Percentiles rank a stretch among this genome's conserved stretches.
These are phyloP conservation scores for Cordilura impudica DNA, from an alignment of 2,888 invertebrate genomes.

Conservation along the genomic window DNA sequence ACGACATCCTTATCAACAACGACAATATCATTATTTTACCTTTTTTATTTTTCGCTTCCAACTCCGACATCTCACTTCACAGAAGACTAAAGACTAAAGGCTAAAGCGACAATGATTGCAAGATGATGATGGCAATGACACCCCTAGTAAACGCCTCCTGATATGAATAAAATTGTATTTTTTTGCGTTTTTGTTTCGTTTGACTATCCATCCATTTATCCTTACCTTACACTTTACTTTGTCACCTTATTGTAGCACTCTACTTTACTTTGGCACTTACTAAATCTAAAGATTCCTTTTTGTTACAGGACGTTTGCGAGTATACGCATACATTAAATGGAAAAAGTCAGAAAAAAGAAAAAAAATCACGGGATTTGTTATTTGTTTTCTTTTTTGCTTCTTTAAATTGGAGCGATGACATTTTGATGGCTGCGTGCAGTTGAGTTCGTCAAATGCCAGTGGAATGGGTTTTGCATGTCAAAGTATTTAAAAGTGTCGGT, in stretches of 20 bases:
- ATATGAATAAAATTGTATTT: slow-evolving; percentile 9
- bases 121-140: slow-evolving; percentile 28
- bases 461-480: slow-evolving; percentile 57
- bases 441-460: slow-evolving; percentile 49
- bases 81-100: background rate
- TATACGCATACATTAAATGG: background rate
- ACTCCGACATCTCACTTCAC: slow-evolving; percentile 12
- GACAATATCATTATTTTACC: slow-evolving; percentile 3
- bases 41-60: background rate
- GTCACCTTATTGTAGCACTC: slow-evolving; percentile 24
- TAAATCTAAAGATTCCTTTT: slow-evolving; percentile 32
- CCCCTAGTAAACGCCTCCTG: slow-evolving; percentile 28
- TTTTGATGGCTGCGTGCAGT: slow-evolving; percentile 57
- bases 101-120: slow-evolving; percentile 24
- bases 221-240: slow-evolving; percentile 23
- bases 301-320: background rate
- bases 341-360: background rate
- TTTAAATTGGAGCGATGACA: slow-evolving; percentile 58
- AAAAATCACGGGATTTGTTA: slow-evolving; percentile 36
- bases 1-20: slow-evolving; percentile 35
- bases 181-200: slow-evolving; percentile 25
- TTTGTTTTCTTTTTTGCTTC: slow-evolving; percentile 3
- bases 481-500: slow-evolving; percentile 61
- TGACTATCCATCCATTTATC: slow-evolving; percentile 11
- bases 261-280: slow-evolving; percentile 46